Percentiles rank a stretch among this genome's conserved stretches.
Evolutionary conservation across 2,113 vertebrate genomes (phyloP).

Genomic region (Grammomys dolichurus): DNA sequence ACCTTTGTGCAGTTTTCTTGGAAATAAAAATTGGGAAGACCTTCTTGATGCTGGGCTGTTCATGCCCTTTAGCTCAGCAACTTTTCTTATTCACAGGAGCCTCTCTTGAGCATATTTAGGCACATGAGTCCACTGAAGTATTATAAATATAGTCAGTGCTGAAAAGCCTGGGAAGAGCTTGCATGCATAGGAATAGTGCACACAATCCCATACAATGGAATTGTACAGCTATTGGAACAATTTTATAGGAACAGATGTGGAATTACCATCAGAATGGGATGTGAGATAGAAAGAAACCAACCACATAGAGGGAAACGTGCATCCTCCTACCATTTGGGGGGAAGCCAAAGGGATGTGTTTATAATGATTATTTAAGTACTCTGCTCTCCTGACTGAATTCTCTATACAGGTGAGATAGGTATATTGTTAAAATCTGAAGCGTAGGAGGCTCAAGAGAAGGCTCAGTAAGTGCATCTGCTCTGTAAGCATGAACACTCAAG

Average conservation of each 20-base stretch:
- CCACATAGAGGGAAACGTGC: neutral
- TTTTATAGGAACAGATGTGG: conserved; percentile 20
- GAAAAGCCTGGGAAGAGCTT: neutral
- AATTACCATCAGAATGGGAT: conserved; percentile 33
- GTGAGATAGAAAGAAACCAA: neutral
- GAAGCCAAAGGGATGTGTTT: neutral
- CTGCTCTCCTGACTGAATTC: neutral
- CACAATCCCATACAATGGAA: neutral
- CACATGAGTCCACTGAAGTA: neutral
- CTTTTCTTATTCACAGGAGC: neutral
- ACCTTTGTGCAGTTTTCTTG: neutral
- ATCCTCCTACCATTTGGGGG: neutral
- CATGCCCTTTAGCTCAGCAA: neutral
- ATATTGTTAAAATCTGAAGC: neutral
- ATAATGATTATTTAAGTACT: neutral
- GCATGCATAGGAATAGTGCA: neutral
- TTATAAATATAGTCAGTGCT: neutral
- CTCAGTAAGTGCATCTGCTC: neutral
- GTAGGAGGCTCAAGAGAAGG: neutral
- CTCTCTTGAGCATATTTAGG: neutral
- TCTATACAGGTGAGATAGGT: neutral
- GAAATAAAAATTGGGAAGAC: neutral
- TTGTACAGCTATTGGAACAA: neutral
- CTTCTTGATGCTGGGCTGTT: neutral
- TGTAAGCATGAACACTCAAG: neutral